A percentile compares a stretch with the other conserved stretches of the same genome.
Conservation (phyloP, 2,888 invertebrate genomes). For the Pterostichus niger region DNA sequence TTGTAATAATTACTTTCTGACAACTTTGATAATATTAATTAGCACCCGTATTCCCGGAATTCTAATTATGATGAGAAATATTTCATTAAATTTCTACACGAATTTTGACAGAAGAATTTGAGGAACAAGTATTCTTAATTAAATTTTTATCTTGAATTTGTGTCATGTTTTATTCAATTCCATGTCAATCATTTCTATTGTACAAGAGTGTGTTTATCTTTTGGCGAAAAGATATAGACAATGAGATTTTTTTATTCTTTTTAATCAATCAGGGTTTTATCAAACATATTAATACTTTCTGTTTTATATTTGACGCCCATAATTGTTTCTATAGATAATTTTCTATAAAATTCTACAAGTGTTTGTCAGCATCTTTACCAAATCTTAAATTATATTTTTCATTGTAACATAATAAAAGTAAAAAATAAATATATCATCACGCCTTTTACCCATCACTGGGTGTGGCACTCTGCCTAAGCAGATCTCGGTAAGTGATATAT, state of each 20-base stretch:
- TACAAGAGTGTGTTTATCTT: background rate
- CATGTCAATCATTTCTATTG: background rate
- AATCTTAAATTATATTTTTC: no score
- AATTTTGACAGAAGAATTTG: background rate
- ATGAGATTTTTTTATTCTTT: background rate
- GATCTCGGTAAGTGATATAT: no score
- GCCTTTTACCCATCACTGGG: no score
- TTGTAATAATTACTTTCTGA: no score
- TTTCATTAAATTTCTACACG: background rate
- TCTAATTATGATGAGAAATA: background rate
- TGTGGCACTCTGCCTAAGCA: no score
- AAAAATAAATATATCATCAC: no score
- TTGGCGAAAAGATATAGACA: background rate
- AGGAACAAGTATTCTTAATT: background rate
- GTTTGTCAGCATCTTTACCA: no score
- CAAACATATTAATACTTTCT: no score
- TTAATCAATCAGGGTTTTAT: background rate
- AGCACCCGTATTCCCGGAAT: background rate
- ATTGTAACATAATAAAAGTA: no score
- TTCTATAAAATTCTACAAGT: no score
- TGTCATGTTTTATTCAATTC: slow-evolving; percentile 1
- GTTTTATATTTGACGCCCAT: no score
- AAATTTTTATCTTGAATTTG: slow-evolving; percentile 8
- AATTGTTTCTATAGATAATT: no score
- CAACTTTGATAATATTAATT: background rate